A percentile compares a stretch with the other conserved stretches of the same genome.
phyloP scores from a whole-genome alignment of 2,113 vertebrate genomes.

The Halcyon malimbica region DNA sequence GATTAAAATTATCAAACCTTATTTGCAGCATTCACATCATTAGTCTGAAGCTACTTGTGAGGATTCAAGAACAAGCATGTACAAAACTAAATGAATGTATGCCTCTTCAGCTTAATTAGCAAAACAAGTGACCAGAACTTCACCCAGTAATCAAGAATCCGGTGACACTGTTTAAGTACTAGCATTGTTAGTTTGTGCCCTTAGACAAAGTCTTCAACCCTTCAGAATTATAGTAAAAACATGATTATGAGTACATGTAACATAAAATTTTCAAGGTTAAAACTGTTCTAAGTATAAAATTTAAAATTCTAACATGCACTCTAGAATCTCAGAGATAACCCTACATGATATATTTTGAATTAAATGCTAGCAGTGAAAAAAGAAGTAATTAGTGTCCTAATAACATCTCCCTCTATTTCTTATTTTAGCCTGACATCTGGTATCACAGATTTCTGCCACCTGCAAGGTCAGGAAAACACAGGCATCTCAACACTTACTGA shows the following conservation, averaged over 20 bases:
- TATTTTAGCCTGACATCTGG: conserved; percentile 54
- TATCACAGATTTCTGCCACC: conserved; percentile 39
- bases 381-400: background rate
- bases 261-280: background rate
- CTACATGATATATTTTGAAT: background rate
- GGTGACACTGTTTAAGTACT: background rate
- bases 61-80: background rate
- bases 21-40: background rate
- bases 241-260: fast-evolving
- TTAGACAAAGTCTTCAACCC: background rate
- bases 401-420: background rate
- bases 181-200: background rate
- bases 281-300: background rate
- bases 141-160: background rate
- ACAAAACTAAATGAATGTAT: background rate
- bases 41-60: background rate
- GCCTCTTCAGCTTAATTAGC: background rate
- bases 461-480: conserved; percentile 6
- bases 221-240: background rate
- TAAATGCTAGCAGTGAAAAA: background rate
- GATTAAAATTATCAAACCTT: background rate
- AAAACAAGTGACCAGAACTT: background rate
- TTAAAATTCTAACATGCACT: background rate
- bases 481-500: background rate
- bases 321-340: background rate